Evolutionary conservation across 2,113 vertebrate genomes (phyloP), one percentile per base, ranked within the genome.

Genomic region (Sander lucioperca): DNA sequence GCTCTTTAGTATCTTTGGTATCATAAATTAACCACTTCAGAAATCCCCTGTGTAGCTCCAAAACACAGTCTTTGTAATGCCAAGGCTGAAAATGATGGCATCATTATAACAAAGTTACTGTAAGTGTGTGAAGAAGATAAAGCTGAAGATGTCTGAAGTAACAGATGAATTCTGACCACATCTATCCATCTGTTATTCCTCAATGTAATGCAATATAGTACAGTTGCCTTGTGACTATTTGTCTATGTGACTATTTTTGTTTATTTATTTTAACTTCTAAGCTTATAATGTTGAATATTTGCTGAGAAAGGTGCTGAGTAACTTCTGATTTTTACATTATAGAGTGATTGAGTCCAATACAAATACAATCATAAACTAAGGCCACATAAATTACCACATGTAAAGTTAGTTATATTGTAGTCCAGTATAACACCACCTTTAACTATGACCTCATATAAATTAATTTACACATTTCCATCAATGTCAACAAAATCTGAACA

Each of bases 401-500:
- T 30, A 33, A 21, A 11, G 39, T 43, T 43, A 43, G 9, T 43
- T 43, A 11, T 43, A 11, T 43, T 43, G 39, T 43, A 11, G 39
- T 43, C 39, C 39, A 10, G 39, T 39, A 39, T 39, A 39, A 10
- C 39, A 10, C 10, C 9, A 39, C 19, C 19, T 57, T 71, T 12
- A 30, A 36, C 30, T 30, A 9, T 21, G 27, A 54, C 11, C 12
- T 36, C 21, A 70, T 54, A 10, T 54, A 39, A 23, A 16, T 56
- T 9, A 19, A 39, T 43, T 56, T 10, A 70, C 9, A 36, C 30
- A 51, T 51, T 74, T n/a, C 21, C 43, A 39, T n/a, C 62, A 45
- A 63, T 30, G n/a, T 13, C 15, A 39, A 70, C 14, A 47, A 70
- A 70, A 48, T 48, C 8, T 51, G 65, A 68, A 45, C 69, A 33